Conservation (phyloP, 2,797 vertebrate genomes). For the Pangasius macronema region DNA sequence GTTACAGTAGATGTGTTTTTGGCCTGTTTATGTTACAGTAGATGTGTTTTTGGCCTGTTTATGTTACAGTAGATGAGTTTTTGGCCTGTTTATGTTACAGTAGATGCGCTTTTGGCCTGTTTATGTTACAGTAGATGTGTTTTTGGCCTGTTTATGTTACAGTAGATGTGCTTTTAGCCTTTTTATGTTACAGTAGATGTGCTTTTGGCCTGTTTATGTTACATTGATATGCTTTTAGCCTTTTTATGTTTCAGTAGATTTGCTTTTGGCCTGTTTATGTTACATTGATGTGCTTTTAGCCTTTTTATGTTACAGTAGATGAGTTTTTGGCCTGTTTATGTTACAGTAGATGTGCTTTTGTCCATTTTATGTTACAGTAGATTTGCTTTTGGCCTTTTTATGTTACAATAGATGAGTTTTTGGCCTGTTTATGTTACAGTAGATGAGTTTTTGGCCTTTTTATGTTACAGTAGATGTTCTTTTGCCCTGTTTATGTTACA, state of each 20-base stretch:
- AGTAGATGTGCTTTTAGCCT: neutral
- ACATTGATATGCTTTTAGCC: too few relatives aligned
- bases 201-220: neutral
- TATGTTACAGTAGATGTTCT: neutral
- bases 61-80: neutral
- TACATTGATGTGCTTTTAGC: neutral
- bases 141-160: neutral
- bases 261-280: neutral
- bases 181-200: neutral
- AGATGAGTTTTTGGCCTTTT: neutral
- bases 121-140: neutral
- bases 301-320: neutral
- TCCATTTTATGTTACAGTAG: neutral
- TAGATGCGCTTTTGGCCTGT: neutral
- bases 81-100: neutral
- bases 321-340: neutral
- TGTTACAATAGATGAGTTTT: neutral
- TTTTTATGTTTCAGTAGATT: too few relatives aligned
- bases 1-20: neutral
- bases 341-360: neutral
- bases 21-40: neutral
- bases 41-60: neutral
- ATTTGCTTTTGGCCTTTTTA: accelerated
- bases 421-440: neutral
- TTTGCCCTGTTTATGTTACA: neutral